A percentile compares a stretch with the other conserved stretches of the same genome.
phyloP scores from a whole-genome alignment of 2,888 invertebrate species.

The Lysandra bellargus region DNA sequence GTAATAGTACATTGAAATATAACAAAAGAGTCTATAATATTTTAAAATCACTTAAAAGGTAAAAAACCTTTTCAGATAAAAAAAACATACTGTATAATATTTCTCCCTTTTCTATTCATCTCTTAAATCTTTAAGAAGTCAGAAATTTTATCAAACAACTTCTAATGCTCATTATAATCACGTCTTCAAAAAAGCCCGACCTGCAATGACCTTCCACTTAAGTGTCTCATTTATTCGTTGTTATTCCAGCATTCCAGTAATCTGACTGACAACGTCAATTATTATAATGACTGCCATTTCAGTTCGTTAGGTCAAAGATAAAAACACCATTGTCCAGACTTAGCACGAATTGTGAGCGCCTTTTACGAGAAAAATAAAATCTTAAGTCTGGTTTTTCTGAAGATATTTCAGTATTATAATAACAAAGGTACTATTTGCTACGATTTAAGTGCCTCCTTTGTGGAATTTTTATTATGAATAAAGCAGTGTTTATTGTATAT shows the following conservation, averaged over 20 bases:
- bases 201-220: neutral
- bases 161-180: neutral
- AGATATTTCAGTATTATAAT: neutral
- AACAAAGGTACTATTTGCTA: neutral
- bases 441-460: neutral
- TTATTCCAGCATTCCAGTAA: conserved; percentile 18
- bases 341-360: neutral
- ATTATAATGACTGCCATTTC: conserved; percentile 23
- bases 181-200: neutral
- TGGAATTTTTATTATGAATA: neutral
- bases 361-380: conserved; percentile 9
- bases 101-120: too few species aligned
- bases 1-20: too few species aligned
- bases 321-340: conserved; percentile 23
- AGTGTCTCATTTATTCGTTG: conserved; percentile 8
- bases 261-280: conserved; percentile 15
- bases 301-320: conserved; percentile 24
- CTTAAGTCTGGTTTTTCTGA: neutral
- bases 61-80: too few species aligned
- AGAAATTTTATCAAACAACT: too few species aligned
- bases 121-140: too few species aligned
- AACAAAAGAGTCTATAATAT: too few species aligned
- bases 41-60: too few species aligned
- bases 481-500: too few species aligned
- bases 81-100: too few species aligned